Evolutionary conservation across 2,113 vertebrate genomes (phyloP).

Genomic region (Alectura lathami): DNA sequence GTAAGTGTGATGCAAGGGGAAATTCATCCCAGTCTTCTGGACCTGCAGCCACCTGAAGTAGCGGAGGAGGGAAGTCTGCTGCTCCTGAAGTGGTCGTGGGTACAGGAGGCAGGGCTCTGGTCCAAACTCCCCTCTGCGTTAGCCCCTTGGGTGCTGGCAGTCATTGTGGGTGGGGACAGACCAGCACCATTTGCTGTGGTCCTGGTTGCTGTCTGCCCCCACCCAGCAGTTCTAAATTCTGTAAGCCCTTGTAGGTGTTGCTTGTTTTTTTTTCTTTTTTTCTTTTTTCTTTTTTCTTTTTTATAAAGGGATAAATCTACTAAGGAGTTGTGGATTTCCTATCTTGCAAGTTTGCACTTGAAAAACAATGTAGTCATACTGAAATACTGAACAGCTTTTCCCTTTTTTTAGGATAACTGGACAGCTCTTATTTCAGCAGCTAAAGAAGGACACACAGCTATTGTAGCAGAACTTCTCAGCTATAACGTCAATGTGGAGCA

Average conservation of each 20-base stretch:
- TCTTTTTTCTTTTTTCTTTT: too few relatives aligned
- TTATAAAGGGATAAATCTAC: not conserved
- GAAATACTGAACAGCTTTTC: not conserved
- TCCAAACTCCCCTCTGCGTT: not conserved
- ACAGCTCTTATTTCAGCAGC: conserved; percentile 95
- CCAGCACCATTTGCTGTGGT: not conserved
- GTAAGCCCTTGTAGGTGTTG: not conserved
- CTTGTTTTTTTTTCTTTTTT: too few relatives aligned
- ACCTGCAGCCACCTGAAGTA: not conserved
- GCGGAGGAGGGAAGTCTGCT: not conserved
- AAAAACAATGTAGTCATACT: not conserved
- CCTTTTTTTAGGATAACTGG: conserved; percentile 92
- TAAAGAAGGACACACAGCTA: conserved; percentile 90
- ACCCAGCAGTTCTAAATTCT: not conserved
- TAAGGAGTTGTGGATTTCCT: not conserved
- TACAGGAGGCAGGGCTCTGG: not conserved
- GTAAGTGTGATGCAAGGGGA: not conserved
- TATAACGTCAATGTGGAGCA: conserved; percentile 90
- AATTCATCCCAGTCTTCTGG: not conserved
- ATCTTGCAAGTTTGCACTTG: not conserved
- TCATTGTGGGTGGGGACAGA: not conserved
- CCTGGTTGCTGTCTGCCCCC: not conserved
- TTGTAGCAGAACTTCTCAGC: conserved; percentile 89
- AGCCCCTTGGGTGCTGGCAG: not conserved
- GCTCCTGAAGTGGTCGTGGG: not conserved